These are phyloP conservation scores for Ladona fulva DNA, from an alignment of 1,140 invertebrate genomes.

Conservation along the genomic window DNA sequence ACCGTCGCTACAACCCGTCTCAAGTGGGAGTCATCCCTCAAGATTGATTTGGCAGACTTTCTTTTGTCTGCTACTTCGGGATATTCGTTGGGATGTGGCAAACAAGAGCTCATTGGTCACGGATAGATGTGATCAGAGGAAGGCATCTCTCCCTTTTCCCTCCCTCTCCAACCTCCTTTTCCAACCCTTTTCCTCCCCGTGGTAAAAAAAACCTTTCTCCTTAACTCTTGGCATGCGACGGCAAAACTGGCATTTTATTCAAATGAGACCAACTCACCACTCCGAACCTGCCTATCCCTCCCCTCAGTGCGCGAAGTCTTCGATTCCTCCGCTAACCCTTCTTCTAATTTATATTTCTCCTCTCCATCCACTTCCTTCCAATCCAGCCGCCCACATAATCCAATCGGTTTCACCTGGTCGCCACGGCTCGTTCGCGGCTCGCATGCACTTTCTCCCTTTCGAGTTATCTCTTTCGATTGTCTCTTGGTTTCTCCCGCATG, in stretches of 20 bases:
- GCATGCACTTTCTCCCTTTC: no score
- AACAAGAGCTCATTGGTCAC: conserved; percentile 8
- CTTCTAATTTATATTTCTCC: conserved; percentile 3
- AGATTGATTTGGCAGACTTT: conserved; percentile 9
- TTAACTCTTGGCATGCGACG: background rate
- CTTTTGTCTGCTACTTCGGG: background rate
- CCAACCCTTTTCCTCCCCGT: background rate
- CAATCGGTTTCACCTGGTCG: no score
- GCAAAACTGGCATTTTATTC: background rate
- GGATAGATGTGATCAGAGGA: background rate
- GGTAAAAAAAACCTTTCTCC: background rate
- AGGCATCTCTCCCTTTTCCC: background rate
- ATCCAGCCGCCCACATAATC: no score
- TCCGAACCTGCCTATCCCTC: background rate
- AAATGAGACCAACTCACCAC: background rate
- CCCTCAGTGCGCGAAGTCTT: background rate
- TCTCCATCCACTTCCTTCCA: no score
- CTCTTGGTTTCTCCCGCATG: no score
- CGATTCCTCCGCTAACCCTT: background rate
- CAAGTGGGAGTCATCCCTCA: background rate
- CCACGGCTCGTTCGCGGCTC: no score
- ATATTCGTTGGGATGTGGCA: background rate
- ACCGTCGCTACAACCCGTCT: background rate
- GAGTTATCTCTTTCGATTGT: no score
- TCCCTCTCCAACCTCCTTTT: background rate